Evolutionary conservation across 2,113 vertebrate genomes (phyloP).

Genomic region (Hymenochirus boettgeri): DNA sequence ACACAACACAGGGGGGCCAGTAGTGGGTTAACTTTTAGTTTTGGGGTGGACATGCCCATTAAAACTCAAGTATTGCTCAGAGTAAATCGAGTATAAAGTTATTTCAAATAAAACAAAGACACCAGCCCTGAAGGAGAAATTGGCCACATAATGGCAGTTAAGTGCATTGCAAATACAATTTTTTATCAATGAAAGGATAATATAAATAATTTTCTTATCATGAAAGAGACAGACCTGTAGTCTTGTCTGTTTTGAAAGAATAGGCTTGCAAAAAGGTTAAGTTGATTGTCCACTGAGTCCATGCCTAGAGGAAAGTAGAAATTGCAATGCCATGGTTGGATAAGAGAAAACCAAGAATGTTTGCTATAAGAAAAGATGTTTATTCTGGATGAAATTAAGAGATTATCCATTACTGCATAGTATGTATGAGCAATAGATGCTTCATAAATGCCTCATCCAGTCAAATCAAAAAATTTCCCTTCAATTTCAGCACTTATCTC

Average conservation of each 20-base stretch:
- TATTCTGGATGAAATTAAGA: constrained; percentile 53
- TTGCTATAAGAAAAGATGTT: constrained; percentile 70
- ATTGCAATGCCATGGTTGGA: constrained; percentile 66
- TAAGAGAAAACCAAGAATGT: constrained; percentile 64
- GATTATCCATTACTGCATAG: constrained; percentile 14
- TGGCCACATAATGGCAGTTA: not conserved
- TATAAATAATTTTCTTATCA: constrained; percentile 33
- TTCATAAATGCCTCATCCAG: no score
- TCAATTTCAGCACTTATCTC: not conserved
- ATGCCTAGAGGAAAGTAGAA: constrained; percentile 64
- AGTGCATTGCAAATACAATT: not conserved
- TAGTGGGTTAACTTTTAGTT: no score
- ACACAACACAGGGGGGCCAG: no score
- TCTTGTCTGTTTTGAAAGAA: constrained; percentile 56
- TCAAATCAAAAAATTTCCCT: constrained; percentile 17
- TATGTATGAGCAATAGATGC: constrained; percentile 10
- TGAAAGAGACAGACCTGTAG: constrained; percentile 64
- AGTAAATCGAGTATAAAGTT: not conserved
- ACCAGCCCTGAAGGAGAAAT: not conserved
- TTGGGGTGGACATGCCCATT: no score
- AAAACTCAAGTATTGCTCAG: no score
- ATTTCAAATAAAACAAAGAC: not conserved
- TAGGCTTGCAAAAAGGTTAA: constrained; percentile 67
- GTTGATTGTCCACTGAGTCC: constrained; percentile 70
- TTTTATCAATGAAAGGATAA: constrained; percentile 11